Conservation (phyloP, 2,113 vertebrate species). For the Gadus chalcogrammus region DNA sequence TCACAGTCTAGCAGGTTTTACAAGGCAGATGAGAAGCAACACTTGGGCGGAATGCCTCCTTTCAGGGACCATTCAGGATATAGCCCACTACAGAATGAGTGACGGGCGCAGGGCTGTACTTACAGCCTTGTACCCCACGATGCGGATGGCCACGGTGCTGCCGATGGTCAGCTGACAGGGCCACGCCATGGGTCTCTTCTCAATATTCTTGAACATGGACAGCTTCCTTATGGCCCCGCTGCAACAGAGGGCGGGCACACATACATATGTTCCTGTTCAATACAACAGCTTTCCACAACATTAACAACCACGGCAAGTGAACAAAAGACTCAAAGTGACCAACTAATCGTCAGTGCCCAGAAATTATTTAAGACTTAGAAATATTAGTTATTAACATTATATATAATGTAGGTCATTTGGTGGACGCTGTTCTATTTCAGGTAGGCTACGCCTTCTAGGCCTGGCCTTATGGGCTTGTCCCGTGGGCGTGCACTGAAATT, state of each 20-base stretch:
- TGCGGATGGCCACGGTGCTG: conserved; percentile 83
- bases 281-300: not conserved
- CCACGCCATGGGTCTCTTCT: conserved; percentile 80
- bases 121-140: conserved; percentile 92
- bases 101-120: conserved; percentile 48
- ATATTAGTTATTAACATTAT: not conserved
- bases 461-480: too few relatives aligned
- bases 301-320: too few relatives aligned
- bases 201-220: conserved; percentile 84
- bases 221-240: conserved; percentile 86
- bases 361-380: not conserved
- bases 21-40: too few relatives aligned
- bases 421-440: not conserved
- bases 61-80: too few relatives aligned
- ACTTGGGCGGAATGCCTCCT: too few relatives aligned
- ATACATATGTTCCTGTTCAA: not conserved
- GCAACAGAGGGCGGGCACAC: conserved; percentile 24
- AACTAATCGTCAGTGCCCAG: too few relatives aligned
- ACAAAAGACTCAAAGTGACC: too few relatives aligned
- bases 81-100: too few relatives aligned
- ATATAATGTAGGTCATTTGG: not conserved
- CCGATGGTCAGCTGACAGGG: conserved; percentile 90
- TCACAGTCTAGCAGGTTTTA: too few relatives aligned
- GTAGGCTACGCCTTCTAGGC: too few relatives aligned
- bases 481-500: too few relatives aligned